Evolutionary conservation across 2,888 invertebrate genomes (phyloP), one percentile per base, ranked within the genome.

Genomic region (Seira ritae): DNA sequence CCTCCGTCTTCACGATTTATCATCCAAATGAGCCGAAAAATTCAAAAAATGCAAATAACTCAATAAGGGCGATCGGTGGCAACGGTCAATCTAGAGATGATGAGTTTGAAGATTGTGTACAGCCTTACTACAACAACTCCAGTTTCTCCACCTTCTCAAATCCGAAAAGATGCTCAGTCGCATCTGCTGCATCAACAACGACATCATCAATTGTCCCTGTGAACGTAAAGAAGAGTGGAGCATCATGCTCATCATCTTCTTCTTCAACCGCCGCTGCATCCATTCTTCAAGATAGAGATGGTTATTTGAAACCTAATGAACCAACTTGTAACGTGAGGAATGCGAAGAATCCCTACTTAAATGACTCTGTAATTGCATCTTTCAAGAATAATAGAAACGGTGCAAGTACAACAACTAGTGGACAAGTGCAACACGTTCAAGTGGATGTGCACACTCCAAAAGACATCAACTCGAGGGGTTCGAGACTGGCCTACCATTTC

Each of bases 61-160:
- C 46, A 17, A 60, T 17, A 23, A 65, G 19, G 17, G 24, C 20
- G 24, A 31, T 17, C 22, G 50, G 37, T 6, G 20, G 50, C 46
- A 15, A 31, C 20, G 12, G 46, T 73, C 12, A 60, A 72, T 78
- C 62, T n/a, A n/a, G 70, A 3, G 37, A 68, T 22, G 78, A 83
- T 69, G 84, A 83, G 62, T 82, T 82, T 75, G 78, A 79, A 55
- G 85, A 82, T 60, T 75, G 84, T 60, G 81, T 79, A 37, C 71
- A 81, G 65, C 79, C 84, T 15, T 88, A 88, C 65, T 88, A 88
- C 66, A 88, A 86, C 46, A 87, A 85, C 62, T 76, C 80, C 6
- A 87, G 86, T 50, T 87, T 88, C 69, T 84, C 87, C 1, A 88
- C 88, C n/a, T 88, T 87, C 71, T 86, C 87, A 12, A 88, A 87